A percentile compares a stretch with the other conserved stretches of the same genome.
These are phyloP conservation scores for Taxidea taxus DNA, from an alignment of 2,113 vertebrate species.

Conservation along the genomic window DNA sequence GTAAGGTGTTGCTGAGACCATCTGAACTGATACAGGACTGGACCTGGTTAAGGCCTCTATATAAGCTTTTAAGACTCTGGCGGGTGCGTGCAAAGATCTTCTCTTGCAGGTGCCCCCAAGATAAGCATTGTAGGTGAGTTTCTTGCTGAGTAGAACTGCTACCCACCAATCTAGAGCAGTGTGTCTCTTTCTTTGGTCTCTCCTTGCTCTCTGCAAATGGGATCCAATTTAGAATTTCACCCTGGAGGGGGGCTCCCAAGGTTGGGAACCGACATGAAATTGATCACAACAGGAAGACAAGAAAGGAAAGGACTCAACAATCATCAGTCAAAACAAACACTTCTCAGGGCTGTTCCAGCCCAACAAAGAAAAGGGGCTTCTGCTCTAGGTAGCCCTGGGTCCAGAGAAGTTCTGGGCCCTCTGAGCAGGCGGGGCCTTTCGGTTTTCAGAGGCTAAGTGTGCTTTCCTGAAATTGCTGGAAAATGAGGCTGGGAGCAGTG, in stretches of 20 bases:
- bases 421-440: too few species aligned
- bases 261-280: neutral
- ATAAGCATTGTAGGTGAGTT: neutral
- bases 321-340: neutral
- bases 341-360: neutral
- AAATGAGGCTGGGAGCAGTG: neutral
- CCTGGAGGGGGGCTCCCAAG: too few species aligned
- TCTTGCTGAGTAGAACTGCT: neutral
- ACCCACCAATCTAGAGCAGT: neutral
- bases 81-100: too few species aligned
- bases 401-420: neutral
- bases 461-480: neutral
- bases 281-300: neutral
- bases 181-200: neutral
- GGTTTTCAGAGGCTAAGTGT: neutral
- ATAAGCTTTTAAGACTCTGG: neutral
- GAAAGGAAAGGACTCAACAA: neutral
- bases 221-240: neutral
- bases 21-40: neutral
- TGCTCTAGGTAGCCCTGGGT: neutral
- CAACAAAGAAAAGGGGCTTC: neutral
- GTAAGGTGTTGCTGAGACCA: neutral
- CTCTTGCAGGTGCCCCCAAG: neutral
- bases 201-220: neutral
- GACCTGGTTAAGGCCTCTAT: neutral